Evolutionary conservation across 2,113 vertebrate genomes (phyloP).

Genomic region (Australoheros scitulus): DNA sequence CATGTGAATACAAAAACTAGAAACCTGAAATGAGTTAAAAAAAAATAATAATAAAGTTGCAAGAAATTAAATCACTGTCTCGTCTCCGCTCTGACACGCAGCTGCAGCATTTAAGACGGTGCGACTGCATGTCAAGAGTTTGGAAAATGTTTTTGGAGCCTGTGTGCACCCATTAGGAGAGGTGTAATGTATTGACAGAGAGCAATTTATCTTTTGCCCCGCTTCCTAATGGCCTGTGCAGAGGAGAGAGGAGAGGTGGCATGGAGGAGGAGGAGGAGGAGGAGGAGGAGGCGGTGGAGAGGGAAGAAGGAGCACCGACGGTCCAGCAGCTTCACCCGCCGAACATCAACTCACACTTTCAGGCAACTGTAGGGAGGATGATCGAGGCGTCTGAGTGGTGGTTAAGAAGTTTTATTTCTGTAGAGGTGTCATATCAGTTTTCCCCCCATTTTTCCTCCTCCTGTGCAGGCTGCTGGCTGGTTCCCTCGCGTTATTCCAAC

Average conservation of each 20-base stretch:
- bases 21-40: not conserved
- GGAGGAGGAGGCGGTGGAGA: constrained; percentile 41
- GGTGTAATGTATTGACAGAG: constrained; percentile 83
- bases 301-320: constrained; percentile 37
- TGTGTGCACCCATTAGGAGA: constrained; percentile 78
- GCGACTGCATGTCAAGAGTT: constrained; percentile 70
- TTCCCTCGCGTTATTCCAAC: constrained; percentile 69
- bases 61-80: not conserved
- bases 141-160: constrained; percentile 74
- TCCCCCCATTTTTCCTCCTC: constrained; percentile 14
- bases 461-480: constrained; percentile 26
- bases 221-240: constrained; percentile 80
- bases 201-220: constrained; percentile 84
- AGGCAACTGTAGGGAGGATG: constrained; percentile 32
- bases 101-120: constrained; percentile 50
- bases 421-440: constrained; percentile 22
- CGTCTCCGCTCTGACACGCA: constrained; percentile 2
- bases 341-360: constrained; percentile 43
- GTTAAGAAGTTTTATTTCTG: constrained; percentile 34
- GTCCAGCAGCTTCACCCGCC: constrained; percentile 62
- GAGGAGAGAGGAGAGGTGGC: constrained; percentile 57
- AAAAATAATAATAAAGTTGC: not conserved
- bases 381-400: constrained; percentile 12
- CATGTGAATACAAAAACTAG: not conserved
- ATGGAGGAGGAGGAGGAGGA: constrained; percentile 49